Evolutionary conservation across 2,113 vertebrate genomes (phyloP).

Genomic region (Ivindomyrus marchei): DNA sequence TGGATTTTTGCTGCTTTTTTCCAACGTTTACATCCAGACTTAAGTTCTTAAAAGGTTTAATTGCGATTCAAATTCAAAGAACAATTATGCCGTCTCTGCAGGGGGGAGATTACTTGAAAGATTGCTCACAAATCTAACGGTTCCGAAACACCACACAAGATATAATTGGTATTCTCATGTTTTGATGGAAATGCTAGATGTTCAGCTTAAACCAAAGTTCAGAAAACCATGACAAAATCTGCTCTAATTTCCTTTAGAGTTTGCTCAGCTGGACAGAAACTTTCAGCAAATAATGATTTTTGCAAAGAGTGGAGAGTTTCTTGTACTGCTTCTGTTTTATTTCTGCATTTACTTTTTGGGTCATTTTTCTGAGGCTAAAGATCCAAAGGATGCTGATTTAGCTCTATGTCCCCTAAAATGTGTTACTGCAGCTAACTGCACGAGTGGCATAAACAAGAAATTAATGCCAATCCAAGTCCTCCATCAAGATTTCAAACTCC

Average conservation of each 20-base stretch:
- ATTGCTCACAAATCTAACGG: not conserved
- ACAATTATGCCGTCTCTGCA: conserved; percentile 12
- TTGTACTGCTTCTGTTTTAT: not conserved
- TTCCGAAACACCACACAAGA: not conserved
- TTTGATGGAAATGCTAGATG: not conserved
- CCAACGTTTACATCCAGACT: not conserved
- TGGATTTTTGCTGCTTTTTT: conserved; percentile 9
- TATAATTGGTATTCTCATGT: not conserved
- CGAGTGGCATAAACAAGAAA: not conserved
- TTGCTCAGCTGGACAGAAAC: not conserved
- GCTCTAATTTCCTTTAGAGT: not conserved
- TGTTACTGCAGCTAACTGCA: not conserved
- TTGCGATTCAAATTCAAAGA: conserved; percentile 12
- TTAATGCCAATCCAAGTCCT: not conserved
- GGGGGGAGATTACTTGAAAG: not conserved
- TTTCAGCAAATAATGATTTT: not conserved
- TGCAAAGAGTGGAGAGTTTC: not conserved
- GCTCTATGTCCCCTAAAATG: not conserved
- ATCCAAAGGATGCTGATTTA: not conserved
- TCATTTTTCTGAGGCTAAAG: not conserved
- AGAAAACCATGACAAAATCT: not conserved
- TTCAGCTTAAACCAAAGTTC: not conserved
- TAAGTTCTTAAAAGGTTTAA: conserved; percentile 20
- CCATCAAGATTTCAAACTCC: not conserved
- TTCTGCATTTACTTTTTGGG: not conserved